A percentile compares a stretch with the other conserved stretches of the same genome.
phyloP scores from a whole-genome alignment of 92 coral and sea anemone species.

The Phenganax stokvisi region DNA sequence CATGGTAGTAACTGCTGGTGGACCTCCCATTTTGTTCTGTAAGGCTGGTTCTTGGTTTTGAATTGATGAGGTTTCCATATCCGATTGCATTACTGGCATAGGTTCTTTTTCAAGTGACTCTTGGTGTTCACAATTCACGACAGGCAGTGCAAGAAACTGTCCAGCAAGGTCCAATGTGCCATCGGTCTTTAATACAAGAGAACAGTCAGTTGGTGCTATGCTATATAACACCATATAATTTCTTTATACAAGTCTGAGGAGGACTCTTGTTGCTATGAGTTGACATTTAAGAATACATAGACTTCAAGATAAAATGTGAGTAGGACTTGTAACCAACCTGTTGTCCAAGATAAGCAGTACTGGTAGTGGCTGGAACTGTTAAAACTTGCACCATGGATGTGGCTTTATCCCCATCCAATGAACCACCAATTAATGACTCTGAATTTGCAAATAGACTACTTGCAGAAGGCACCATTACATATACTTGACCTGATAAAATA shows the following conservation, averaged over 20 bases:
- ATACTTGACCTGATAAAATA: conserved; percentile 23
- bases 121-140: conserved; percentile 3
- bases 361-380: conserved; percentile 10
- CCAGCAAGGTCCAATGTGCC: conserved; percentile 19
- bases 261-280: too few relatives aligned
- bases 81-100: background rate
- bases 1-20: background rate
- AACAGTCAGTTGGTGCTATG: too few relatives aligned
- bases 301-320: too few relatives aligned
- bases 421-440: background rate
- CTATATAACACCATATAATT: too few relatives aligned
- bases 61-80: background rate
- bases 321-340: conserved; percentile 1
- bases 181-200: conserved; percentile 1
- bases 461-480: conserved; percentile 28
- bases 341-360: conserved; percentile 24
- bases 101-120: conserved; percentile 4
- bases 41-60: background rate
- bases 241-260: too few relatives aligned
- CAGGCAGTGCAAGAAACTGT: conserved; percentile 28
- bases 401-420: conserved; percentile 12
- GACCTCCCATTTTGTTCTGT: too few relatives aligned
- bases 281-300: too few relatives aligned
- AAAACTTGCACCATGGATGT: conserved; percentile 36
- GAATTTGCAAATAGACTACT: conserved; percentile 25